These are phyloP conservation scores for Venustoraphidia nigricollis DNA, from an alignment of 2,888 invertebrate species.

Conservation along the genomic window DNA sequence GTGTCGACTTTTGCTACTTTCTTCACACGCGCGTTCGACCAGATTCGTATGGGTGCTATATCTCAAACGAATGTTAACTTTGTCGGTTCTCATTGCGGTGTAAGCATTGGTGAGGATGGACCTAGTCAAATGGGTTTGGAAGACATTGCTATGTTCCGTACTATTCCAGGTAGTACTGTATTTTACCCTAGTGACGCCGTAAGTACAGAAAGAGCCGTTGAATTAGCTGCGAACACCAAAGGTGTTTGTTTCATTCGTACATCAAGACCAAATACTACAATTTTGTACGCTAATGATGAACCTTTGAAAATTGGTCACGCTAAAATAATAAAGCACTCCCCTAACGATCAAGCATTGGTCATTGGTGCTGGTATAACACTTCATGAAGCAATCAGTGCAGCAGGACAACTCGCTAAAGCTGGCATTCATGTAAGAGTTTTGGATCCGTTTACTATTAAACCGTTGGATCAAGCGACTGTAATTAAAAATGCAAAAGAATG, in stretches of 20 bases:
- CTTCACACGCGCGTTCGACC: constrained; percentile 92
- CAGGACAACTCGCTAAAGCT: constrained; percentile 50
- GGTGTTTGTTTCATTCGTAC: constrained; percentile 95
- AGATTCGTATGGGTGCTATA: constrained; percentile 99
- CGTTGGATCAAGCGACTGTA: constrained; percentile 70
- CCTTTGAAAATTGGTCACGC: constrained; percentile 65
- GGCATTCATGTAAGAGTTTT: constrained; percentile 68
- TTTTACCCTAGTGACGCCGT: constrained; percentile 89
- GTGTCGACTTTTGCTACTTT: constrained; percentile 97
- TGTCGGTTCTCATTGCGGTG: constrained; percentile 93
- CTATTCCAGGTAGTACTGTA: constrained; percentile 67
- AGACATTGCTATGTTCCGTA: constrained; percentile 89
- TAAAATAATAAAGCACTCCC: constrained; percentile 60
- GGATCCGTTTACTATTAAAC: constrained; percentile 95
- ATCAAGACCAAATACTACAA: constrained; percentile 76
- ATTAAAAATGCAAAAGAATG: constrained; percentile 59
- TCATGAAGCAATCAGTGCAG: constrained; percentile 77
- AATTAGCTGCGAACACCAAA: constrained; percentile 86
- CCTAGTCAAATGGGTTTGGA: constrained; percentile 99
- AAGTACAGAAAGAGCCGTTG: constrained; percentile 83
- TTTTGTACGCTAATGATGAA: constrained; percentile 77
- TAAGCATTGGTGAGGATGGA: constrained; percentile 97
- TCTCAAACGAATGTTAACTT: constrained; percentile 96
- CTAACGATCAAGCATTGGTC: constrained; percentile 66
- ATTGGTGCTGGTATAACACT: constrained; percentile 92